Base-by-base conservation (phyloP, 1,140 invertebrate genomes). In the Gonioctena quinquepunctata region DNA sequence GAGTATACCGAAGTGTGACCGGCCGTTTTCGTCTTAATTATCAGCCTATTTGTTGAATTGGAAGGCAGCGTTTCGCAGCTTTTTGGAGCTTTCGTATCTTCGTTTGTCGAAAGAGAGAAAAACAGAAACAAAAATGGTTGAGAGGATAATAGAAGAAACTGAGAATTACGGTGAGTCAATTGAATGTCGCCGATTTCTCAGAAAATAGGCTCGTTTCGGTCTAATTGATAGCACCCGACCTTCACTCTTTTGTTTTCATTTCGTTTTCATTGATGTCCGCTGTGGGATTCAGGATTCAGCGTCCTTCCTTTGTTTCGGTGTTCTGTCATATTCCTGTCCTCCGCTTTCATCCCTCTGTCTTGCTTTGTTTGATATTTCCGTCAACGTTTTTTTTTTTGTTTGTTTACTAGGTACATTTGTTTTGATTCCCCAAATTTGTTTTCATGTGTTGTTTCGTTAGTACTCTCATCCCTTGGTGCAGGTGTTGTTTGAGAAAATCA, bases 131-230 rank as follows among this genome's bases (percentile, higher is more conserved):
- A 66, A 74, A 63, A 82, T 82, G 80, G 80, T 82, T 71, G 80
- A 82, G 66, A 76, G 79, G 66, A 82, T 82, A 60, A 73, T 81
- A 52, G 80, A 82, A 72, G 80, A 82, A 77, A 68, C 74, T 28
- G 80, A 82, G 70, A 77, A 77, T 74, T 80, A 75, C 66, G 78
- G 80, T 64, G 18, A 62, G 60, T 62, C 18, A 23, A 23, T 60
- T 60, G n/a, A n/a, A n/a, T n/a, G n/a, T n/a, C n/a, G n/a, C n/a
- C n/a, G n/a, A n/a, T n/a, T n/a, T n/a, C n/a, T n/a, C n/a, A n/a
- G n/a, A n/a, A n/a, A n/a, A n/a, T n/a, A n/a, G n/a, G n/a, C n/a
- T n/a, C n/a, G n/a, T n/a, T n/a, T n/a, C n/a, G n/a, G n/a, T n/a
- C n/a, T n/a, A n/a, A n/a, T n/a, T n/a, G n/a, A n/a, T n/a, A n/a